Percentiles rank a stretch among this genome's conserved stretches.
phyloP scores from a whole-genome alignment of 2,113 vertebrate genomes.

The Euleptes europaea region DNA sequence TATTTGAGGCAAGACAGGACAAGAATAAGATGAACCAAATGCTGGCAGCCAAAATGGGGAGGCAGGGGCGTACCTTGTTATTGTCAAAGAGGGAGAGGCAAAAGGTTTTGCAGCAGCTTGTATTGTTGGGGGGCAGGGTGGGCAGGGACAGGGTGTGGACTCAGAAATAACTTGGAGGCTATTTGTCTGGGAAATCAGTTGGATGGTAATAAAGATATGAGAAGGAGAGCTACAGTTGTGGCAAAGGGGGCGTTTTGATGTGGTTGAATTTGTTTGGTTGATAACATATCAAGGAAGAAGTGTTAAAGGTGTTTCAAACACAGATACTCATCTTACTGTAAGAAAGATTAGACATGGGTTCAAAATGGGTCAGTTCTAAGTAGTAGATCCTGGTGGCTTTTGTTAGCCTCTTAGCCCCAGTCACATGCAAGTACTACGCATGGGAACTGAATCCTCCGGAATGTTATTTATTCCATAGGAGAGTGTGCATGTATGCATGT shows the following conservation, averaged over 20 bases:
- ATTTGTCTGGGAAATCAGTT: neutral
- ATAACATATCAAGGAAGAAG: too few relatives aligned
- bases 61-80: neutral
- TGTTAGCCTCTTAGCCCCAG: too few relatives aligned
- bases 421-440: too few relatives aligned
- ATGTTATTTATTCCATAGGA: too few relatives aligned
- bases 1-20: neutral
- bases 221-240: neutral
- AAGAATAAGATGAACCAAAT: neutral
- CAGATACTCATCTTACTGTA: too few relatives aligned
- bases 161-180: neutral
- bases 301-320: too few relatives aligned
- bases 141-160: neutral
- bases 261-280: too few relatives aligned
- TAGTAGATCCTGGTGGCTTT: too few relatives aligned
- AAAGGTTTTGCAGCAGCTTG: neutral
- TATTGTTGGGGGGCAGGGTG: neutral
- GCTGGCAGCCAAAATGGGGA: neutral
- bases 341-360: too few relatives aligned
- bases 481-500: too few relatives aligned
- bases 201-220: neutral
- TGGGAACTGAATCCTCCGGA: too few relatives aligned
- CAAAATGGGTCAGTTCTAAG: too few relatives aligned
- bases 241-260: neutral
- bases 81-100: neutral